phyloP scores from a whole-genome alignment of 2,888 invertebrate genomes.

The Stenolophus ochropezus region DNA sequence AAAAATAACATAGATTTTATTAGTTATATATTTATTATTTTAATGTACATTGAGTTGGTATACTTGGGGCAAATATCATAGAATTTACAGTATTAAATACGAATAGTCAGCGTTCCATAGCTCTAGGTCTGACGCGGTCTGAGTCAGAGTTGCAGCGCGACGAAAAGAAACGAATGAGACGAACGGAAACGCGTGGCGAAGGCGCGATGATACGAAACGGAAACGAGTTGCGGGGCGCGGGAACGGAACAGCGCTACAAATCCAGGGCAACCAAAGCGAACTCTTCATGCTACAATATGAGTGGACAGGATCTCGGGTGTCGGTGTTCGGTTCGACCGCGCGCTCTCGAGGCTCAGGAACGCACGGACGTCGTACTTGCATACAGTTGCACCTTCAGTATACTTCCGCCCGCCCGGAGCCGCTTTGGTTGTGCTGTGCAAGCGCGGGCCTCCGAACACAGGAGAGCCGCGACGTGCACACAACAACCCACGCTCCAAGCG shows the following conservation, averaged over 20 bases:
- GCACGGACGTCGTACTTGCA: slow-evolving; percentile 43
- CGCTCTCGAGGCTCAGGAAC: slow-evolving; percentile 23
- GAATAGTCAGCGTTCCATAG: slow-evolving; percentile 40
- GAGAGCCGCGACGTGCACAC: slow-evolving; percentile 8
- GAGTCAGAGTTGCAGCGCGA: slow-evolving; percentile 26
- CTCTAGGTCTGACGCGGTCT: slow-evolving; percentile 18
- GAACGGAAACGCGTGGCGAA: background rate
- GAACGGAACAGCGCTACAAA: slow-evolving; percentile 18
- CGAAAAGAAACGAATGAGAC: slow-evolving; percentile 4
- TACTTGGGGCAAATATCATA: slow-evolving; percentile 68
- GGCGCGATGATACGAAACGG: slow-evolving; percentile 34
- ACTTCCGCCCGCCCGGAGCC: slow-evolving; percentile 8
- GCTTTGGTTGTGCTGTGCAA: background rate
- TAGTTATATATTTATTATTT: slow-evolving; percentile 61
- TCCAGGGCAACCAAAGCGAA: slow-evolving; percentile 54
- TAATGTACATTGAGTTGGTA: slow-evolving; percentile 67
- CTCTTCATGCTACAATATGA: slow-evolving; percentile 30
- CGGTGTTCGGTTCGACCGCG: slow-evolving; percentile 39
- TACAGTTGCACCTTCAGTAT: slow-evolving; percentile 55
- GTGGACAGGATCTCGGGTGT: slow-evolving; percentile 32
- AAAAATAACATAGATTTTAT: slow-evolving; percentile 54
- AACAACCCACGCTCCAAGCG: background rate
- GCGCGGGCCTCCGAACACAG: background rate
- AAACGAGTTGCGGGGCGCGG: slow-evolving; percentile 29
- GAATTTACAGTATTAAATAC: slow-evolving; percentile 59